These are phyloP conservation scores for Ecdyonurus torrentis DNA, from an alignment of 2,888 invertebrate species.

Conservation along the genomic window DNA sequence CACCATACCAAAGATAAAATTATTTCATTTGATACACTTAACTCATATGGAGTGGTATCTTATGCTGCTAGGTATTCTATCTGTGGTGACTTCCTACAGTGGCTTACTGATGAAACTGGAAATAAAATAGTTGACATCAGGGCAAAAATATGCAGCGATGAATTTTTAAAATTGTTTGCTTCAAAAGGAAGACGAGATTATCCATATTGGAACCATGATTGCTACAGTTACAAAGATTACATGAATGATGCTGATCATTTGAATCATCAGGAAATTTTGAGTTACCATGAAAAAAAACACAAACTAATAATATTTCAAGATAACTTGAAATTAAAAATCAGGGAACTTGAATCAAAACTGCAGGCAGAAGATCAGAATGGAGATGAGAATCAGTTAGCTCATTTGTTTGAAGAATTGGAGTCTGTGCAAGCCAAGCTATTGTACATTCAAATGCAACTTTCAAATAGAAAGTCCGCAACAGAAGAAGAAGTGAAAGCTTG, in stretches of 20 bases:
- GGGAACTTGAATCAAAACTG: not conserved
- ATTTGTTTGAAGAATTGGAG: too few relatives aligned
- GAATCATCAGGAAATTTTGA: too few relatives aligned
- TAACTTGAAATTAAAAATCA: not conserved
- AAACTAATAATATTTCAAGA: too few relatives aligned
- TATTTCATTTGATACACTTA: not conserved
- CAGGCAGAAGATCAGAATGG: too few relatives aligned
- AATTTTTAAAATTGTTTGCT: not conserved
- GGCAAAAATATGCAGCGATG: too few relatives aligned
- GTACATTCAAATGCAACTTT: not conserved
- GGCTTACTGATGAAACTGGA: not conserved
- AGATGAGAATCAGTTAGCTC: too few relatives aligned
- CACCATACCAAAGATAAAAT: not conserved
- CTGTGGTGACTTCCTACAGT: not conserved
- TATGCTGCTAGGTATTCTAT: not conserved
- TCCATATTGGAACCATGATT: not conserved
- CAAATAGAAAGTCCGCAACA: not conserved
- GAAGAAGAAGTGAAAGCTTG: not conserved
- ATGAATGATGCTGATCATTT: not conserved
- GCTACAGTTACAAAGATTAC: not conserved
- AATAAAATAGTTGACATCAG: not conserved
- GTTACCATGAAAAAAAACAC: not conserved
- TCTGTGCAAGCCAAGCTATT: not conserved
- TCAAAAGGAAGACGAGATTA: too few relatives aligned
- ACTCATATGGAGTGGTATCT: not conserved